Conservation (phyloP, 2,888 invertebrate genomes). For the Noctua fimbriata region DNA sequence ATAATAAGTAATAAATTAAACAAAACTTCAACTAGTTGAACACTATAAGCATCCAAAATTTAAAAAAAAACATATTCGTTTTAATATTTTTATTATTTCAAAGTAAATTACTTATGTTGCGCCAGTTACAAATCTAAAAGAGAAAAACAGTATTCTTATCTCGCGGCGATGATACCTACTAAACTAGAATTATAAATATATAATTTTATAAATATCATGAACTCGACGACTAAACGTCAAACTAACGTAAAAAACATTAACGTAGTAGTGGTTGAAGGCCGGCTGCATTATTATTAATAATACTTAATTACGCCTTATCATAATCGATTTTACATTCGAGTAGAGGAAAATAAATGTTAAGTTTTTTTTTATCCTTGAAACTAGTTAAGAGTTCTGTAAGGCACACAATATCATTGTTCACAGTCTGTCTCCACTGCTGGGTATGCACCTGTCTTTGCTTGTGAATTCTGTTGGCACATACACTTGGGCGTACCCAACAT, state of each 20-base stretch:
- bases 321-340: not conserved
- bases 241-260: not conserved
- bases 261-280: not conserved
- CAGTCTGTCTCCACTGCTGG: not conserved
- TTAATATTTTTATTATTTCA: constrained; percentile 24
- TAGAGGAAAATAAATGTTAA: not conserved
- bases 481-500: no score
- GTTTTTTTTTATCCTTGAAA: not conserved
- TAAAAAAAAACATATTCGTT: constrained; percentile 34
- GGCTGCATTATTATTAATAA: not conserved
- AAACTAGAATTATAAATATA: not conserved
- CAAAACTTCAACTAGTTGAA: not conserved
- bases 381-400: not conserved
- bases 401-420: not conserved
- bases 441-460: not conserved
- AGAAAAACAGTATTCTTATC: not conserved
- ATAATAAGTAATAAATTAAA: not conserved
- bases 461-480: not conserved
- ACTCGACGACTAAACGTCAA: not conserved
- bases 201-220: not conserved
- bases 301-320: not conserved
- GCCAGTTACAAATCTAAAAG: constrained; percentile 12
- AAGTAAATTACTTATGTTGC: not conserved
- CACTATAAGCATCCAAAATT: constrained; percentile 6
- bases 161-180: not conserved